A percentile compares a stretch with the other conserved stretches of the same genome.
These are phyloP conservation scores for Macrotis lagotis DNA, from an alignment of 2,113 vertebrate species.

Conservation along the genomic window DNA sequence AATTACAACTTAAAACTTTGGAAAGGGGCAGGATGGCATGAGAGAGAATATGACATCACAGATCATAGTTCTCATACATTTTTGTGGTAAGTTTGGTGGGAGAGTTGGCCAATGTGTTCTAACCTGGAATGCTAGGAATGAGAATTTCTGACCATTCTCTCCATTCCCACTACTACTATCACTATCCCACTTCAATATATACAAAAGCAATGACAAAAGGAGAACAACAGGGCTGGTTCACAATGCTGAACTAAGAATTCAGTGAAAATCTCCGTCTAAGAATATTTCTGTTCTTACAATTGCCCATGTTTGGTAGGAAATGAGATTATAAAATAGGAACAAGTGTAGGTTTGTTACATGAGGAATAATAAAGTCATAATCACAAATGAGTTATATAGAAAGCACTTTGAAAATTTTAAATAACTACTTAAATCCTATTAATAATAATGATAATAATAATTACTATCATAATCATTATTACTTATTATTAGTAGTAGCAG, in stretches of 20 bases:
- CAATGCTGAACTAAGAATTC: not conserved
- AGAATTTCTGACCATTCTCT: constrained; percentile 34
- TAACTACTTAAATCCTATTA: not conserved
- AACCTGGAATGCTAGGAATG: constrained; percentile 53
- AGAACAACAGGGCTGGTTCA: not conserved
- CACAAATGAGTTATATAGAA: not conserved
- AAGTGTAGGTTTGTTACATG: not conserved
- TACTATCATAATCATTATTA: not conserved
- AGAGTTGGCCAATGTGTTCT: constrained; percentile 56
- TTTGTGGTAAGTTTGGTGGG: constrained; percentile 51
- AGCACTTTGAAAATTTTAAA: not conserved
- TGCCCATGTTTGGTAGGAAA: not conserved
- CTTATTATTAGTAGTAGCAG: not conserved
- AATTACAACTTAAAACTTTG: not conserved
- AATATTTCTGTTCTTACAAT: not conserved
- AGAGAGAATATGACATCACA: constrained; percentile 28
- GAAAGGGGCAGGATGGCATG: not conserved
- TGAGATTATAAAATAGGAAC: too few species aligned
- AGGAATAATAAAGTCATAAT: not conserved
- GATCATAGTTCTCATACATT: constrained; percentile 57
- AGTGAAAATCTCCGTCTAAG: not conserved
- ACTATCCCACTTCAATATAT: constrained; percentile 24
- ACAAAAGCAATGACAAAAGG: constrained; percentile 22
- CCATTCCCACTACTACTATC: not conserved
- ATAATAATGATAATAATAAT: not conserved